Base-by-base conservation (phyloP, 2,113 vertebrate genomes). In the Elachura formosa region DNA sequence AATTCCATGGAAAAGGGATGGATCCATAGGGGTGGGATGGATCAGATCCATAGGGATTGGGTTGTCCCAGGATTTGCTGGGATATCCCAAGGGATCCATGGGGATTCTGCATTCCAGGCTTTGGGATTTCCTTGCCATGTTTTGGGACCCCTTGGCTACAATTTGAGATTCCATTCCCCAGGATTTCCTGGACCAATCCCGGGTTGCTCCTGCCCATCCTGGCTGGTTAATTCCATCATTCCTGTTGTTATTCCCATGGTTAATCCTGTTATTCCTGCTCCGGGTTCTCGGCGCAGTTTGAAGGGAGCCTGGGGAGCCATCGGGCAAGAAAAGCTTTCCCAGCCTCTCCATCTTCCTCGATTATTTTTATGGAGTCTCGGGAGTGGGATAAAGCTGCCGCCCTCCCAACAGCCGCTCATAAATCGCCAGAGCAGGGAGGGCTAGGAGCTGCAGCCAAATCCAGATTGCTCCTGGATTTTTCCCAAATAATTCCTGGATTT, bases 261-360 rank as follows among this genome's bases (percentile, higher is more conserved):
- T n/a, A n/a, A n/a, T n/a, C n/a, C n/a, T n/a, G n/a, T 75, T 72
- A 69, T 93, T 80, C 77, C 40, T 61, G 40, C 14, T 16, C 52
- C 26, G 24, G 9, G 58, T 12, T 20, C 85, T 96, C 79, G 67
- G 74, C 25, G 5, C 62, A 87, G 23, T 25, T 84, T 96, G 95
- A 97, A 75, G 14, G 83, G 92, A 75, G 93, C 92, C 95, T 92
- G 68, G 97, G 96, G 96, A 97, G 84, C 85, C 82, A 93, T 96
- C 91, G 73, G 40, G 9, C 25, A 80, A 75, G 89, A 90, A 94
- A 95, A 93, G 28, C 90, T 80, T 73, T 72, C n/a, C 62, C 77
- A 38, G 77, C 34, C 81, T 93, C 75, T 97, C 86, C 84, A 96
- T 97, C 96, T 95, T 93, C n/a, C 91, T 71, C 14, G 75, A 67